A percentile compares a stretch with the other conserved stretches of the same genome.
phyloP scores from a whole-genome alignment of 2,113 vertebrate species.

The Crotalus viridis region DNA sequence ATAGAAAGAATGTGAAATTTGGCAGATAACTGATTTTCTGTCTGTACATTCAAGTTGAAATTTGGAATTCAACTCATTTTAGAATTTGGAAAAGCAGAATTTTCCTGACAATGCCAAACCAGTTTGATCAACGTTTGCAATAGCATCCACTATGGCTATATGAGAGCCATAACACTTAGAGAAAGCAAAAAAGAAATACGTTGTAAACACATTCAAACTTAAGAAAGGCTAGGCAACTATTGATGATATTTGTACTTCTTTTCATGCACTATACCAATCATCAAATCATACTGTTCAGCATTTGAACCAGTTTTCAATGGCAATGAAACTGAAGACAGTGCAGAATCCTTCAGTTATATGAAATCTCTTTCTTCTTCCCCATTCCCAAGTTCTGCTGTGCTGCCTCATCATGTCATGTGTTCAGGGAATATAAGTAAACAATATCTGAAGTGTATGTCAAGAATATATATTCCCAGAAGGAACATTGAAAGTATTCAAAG shows the following conservation, averaged over 20 bases:
- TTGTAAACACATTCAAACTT: neutral
- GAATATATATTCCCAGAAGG: neutral
- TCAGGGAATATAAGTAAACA: neutral
- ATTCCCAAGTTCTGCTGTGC: neutral
- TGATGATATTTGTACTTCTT: neutral
- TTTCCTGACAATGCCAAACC: neutral
- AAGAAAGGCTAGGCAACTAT: neutral
- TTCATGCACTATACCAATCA: neutral
- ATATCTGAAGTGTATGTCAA: neutral
- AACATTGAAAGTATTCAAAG: neutral
- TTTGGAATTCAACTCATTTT: neutral
- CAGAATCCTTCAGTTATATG: constrained; percentile 24
- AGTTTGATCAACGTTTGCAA: neutral
- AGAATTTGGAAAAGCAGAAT: neutral
- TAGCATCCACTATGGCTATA: neutral
- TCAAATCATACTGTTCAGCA: neutral
- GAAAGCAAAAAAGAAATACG: neutral
- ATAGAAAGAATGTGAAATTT: neutral
- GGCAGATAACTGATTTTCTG: neutral
- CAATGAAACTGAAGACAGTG: neutral
- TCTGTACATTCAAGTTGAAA: neutral
- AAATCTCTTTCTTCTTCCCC: neutral
- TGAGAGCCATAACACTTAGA: neutral
- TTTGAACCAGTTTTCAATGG: neutral
- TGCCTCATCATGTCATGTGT: neutral